These are phyloP conservation scores for Drosophila mauritiana DNA, from an alignment of 1,140 invertebrate genomes.

Conservation along the genomic window DNA sequence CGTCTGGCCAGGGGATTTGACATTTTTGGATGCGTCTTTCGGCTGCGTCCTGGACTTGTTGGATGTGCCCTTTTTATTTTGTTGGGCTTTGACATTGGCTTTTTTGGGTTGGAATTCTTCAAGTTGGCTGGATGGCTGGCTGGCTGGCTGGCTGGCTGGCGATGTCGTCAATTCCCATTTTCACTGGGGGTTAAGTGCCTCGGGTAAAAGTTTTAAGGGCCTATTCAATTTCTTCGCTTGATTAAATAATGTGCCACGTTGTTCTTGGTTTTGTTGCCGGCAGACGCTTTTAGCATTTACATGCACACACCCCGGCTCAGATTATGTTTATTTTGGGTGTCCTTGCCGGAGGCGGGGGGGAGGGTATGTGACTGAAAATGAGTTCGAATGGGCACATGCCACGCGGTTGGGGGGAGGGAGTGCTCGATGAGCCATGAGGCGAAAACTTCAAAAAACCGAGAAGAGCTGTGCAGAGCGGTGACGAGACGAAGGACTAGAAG, in stretches of 20 bases:
- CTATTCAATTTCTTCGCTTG: slow-evolving; percentile 83
- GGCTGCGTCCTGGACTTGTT: slow-evolving; percentile 1
- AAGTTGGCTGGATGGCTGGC: slow-evolving; percentile 21
- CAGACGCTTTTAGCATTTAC: slow-evolving; percentile 77
- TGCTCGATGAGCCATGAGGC: slow-evolving; percentile 77
- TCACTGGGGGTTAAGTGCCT: slow-evolving; percentile 78
- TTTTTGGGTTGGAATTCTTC: slow-evolving; percentile 26
- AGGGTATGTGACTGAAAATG: slow-evolving; percentile 27
- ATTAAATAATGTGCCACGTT: slow-evolving; percentile 82
- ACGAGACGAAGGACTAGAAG: slow-evolving; percentile 23
- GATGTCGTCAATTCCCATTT: slow-evolving; percentile 80
- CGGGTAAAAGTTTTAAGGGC: slow-evolving; percentile 81
- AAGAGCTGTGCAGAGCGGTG: neutral
- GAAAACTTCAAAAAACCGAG: slow-evolving; percentile 67
- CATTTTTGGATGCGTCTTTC: slow-evolving; percentile 9
- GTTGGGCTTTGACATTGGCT: neutral
- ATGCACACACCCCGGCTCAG: slow-evolving; percentile 67
- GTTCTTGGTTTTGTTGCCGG: slow-evolving; percentile 47
- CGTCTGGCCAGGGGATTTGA: slow-evolving; percentile 16
- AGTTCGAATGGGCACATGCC: neutral
- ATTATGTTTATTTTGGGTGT: slow-evolving; percentile 80
- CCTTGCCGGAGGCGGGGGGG: slow-evolving; percentile 6
- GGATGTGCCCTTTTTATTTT: slow-evolving; percentile 1
- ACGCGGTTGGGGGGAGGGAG: slow-evolving; percentile 7
- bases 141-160: slow-evolving; percentile 15